Base-by-base conservation (phyloP, 2,888 invertebrate genomes). In the Pseudococcus longispinus region DNA sequence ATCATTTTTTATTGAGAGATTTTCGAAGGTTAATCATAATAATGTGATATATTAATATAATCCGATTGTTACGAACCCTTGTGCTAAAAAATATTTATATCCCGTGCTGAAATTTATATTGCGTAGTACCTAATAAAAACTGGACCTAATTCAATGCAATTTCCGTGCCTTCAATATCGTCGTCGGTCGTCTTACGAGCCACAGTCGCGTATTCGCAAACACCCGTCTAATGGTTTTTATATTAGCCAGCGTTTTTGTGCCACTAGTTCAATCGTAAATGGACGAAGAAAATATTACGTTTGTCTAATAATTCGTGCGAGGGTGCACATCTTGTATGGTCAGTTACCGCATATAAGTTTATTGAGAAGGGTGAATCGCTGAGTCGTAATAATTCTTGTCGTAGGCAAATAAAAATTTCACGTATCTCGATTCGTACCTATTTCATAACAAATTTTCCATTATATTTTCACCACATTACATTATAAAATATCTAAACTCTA, bases 11-110 rank as follows among this genome's bases (percentile, higher is more conserved):
- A 80, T 80, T 80, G 77, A 80, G 77, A 80, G 77, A 80, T 80
- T 80, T 80, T 80, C 77, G 77, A 23, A 80, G 77, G 77, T 80
- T 80, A 80, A 80, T 80, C 77, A 80, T 80, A 80, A 80, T 80
- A 80, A 80, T 80, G 77, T 80, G 77, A 80, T 80, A 80, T 80
- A 80, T 80, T 80, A 80, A 80, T 80, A 80, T 80, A 80, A 80
- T 80, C 77, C 77, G 77, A 80, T 80, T 80, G 77, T 80, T 80
- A 37, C 42, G 77, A 80, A 80, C 77, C 77, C 77, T 80, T 80
- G 77, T 42, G 77, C 77, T 42, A 80, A 80, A 80, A 80, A 80
- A 80, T 80, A 80, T 80, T 80, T 80, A 80, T 80, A 80, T 42
- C 42, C 77, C 77, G 37, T 42, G 77, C 32, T 80, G 77, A 80